Evolutionary conservation across 2,888 invertebrate species (phyloP), one percentile per base, ranked within the genome.

Genomic region (Diaphora mendica): DNA sequence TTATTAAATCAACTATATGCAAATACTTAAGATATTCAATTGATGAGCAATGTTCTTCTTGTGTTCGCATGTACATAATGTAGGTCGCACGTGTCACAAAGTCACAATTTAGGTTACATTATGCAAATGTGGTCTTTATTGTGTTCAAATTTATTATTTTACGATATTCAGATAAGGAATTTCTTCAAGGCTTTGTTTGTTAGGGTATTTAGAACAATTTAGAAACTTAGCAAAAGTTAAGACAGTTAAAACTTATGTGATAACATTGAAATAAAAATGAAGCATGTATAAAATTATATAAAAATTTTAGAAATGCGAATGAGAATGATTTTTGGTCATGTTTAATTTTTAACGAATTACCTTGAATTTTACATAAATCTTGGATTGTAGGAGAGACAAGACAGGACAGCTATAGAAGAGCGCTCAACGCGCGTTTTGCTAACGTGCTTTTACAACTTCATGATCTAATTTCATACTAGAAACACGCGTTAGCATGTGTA

Each of bases 281-380:
- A 33, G 15, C 66, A 64, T 20, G 4, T 30, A n/a, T 13, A 23
- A 20, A n/a, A 20, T 1, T 33, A 35, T 79, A 78, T 74, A 72
- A n/a, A 76, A 83, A 83, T 82, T 77, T 74, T 71, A 68, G 23
- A 55, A 23, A 51, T 51, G 23, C 3, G 7, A 51, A n/a, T 55
- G n/a, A n/a, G 8, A 55, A 55, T n/a, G 23, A 23, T 23, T 55
- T 8, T 55, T 55, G 23, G 0, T 55, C 2, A 1, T 15, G 44
- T 59, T n/a, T 55, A 1, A 55, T 9, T 59, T 26, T 8, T 59
- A 13, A n/a, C 55, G 11, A n/a, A 11, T 13, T 13, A n/a, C n/a
- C 26, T 3, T 59, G 4, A 59, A 59, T 13, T n/a, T 26, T 59
- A n/a, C n/a, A n/a, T 11, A 26, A 23, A 59, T 26, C 26, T 59